These are phyloP conservation scores for Brachionus rubens DNA, from an alignment of 1,140 invertebrate species.

Conservation along the genomic window DNA sequence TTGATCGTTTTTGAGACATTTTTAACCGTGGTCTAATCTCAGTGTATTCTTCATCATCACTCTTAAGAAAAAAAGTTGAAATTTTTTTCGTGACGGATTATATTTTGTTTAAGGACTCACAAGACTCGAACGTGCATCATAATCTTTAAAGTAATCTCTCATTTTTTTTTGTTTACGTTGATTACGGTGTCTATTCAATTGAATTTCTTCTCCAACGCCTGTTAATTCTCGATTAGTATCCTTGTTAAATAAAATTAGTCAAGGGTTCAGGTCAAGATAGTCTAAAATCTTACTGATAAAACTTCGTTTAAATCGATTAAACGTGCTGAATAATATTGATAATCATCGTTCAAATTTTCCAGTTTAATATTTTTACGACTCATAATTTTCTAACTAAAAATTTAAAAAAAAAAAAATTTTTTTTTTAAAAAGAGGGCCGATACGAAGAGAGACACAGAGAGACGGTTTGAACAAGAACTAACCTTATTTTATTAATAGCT, in stretches of 20 bases:
- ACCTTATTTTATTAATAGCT: conserved; percentile 35
- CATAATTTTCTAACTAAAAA: conserved; percentile 18
- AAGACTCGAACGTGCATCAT: background rate
- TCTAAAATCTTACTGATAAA: background rate
- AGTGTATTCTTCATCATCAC: conserved; percentile 7
- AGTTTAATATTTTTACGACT: conserved; percentile 11
- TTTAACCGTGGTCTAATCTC: background rate
- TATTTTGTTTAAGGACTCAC: background rate
- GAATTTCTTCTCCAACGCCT: background rate
- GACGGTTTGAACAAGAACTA: background rate
- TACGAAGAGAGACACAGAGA: background rate
- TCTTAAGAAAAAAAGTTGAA: background rate
- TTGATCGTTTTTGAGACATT: background rate
- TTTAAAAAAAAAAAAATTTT: background rate
- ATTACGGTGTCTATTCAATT: background rate
- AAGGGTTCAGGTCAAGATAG: background rate
- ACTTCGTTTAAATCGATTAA: conserved; percentile 25
- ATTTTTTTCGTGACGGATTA: background rate
- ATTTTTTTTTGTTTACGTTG: background rate
- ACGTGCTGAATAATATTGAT: conserved; percentile 27
- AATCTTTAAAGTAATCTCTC: background rate
- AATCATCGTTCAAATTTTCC: background rate
- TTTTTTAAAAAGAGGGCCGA: background rate
- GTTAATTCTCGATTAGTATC: conserved; percentile 27
- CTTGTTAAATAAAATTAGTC: background rate